A percentile compares a stretch with the other conserved stretches of the same genome.
phyloP scores from a whole-genome alignment of 1,140 invertebrate genomes.

The Carcinoscorpius rotundicauda region DNA sequence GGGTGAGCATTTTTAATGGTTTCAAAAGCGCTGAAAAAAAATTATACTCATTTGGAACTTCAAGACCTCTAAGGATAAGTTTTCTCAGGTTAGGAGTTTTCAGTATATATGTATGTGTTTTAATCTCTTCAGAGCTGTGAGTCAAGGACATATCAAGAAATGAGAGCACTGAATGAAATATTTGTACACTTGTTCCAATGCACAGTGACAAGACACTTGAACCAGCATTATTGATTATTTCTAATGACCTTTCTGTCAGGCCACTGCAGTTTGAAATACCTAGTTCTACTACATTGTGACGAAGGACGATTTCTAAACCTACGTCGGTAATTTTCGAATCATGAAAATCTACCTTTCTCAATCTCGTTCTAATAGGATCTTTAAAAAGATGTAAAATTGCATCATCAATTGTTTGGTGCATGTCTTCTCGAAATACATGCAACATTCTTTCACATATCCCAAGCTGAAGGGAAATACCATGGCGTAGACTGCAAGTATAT shows the following conservation, averaged over 20 bases:
- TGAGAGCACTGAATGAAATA: constrained; percentile 14
- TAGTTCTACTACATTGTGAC: constrained; percentile 55
- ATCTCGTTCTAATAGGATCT: constrained; percentile 48
- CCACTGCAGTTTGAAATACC: constrained; percentile 56
- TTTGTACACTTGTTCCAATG: constrained; percentile 28
- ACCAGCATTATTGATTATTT: constrained; percentile 41
- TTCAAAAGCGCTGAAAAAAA: constrained; percentile 42
- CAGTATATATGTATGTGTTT: no score
- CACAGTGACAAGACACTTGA: constrained; percentile 32
- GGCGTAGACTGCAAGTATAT: constrained; percentile 10
- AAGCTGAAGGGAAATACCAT: constrained; percentile 43
- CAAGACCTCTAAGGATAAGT: constrained; percentile 8
- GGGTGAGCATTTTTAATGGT: constrained; percentile 47
- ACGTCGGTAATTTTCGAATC: constrained; percentile 53
- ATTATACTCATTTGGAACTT: constrained; percentile 31
- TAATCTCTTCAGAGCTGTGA: no score
- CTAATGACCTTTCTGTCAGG: constrained; percentile 45
- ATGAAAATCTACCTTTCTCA: constrained; percentile 53
- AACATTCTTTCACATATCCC: constrained; percentile 49
- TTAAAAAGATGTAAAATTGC: constrained; percentile 56
- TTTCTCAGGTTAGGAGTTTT: constrained; percentile 1
- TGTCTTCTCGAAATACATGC: constrained; percentile 24
- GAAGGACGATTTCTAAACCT: constrained; percentile 51
- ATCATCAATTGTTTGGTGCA: constrained; percentile 19
- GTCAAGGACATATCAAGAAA: no score